Base-by-base conservation (phyloP, 2,113 vertebrate species). In the Actinemys pallida region DNA sequence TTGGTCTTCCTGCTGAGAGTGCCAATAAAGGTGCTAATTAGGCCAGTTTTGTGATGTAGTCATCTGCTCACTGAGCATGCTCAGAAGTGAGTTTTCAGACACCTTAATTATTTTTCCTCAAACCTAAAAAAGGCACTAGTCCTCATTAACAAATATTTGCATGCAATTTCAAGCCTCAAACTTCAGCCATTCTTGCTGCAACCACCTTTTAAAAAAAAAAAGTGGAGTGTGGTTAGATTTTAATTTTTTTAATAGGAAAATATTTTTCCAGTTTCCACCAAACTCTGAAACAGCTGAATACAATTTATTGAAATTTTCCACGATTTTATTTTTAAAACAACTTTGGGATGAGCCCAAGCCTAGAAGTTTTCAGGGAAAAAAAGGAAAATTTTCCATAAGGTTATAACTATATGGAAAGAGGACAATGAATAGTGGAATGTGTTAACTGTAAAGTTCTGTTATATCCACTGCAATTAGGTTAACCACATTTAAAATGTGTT, bases 371-470 rank as follows among this genome's bases (percentile, higher is more conserved):
- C 81, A 91, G 54, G 2, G 25, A 10, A 78, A 45, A 49, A 88
- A 94, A 84, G n/a, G 76, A 42, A 52, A 81, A 19, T 57, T 87
- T 76, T 76, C 50, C 50, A 42, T 42, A 57, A 49, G n/a, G 39
- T 93, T 52, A 90, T 75, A 90, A 89, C 5, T 92, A 14, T 96
- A 96, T 93, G 86, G 86, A 91, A 96, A 93, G 35, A 79, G 49
- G 88, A 25, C 81, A 83, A 89, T 95, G 93, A 96, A 93, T 94
- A 96, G 96, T 93, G 93, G 93, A 96, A 97, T 95, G 52, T 93
- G 91, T 94, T 94, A 96, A 94, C 88, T 95, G 87, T 92, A 91
- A 95, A 95, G 84, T 92, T 86, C 29, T 93, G 90, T 93, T 96
- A 52, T 89, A 96, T 91, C 82, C 45, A 45, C 79, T 95, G 80